phyloP scores from a whole-genome alignment of 2,888 invertebrate species.

The Alviniconcha strummeri region DNA sequence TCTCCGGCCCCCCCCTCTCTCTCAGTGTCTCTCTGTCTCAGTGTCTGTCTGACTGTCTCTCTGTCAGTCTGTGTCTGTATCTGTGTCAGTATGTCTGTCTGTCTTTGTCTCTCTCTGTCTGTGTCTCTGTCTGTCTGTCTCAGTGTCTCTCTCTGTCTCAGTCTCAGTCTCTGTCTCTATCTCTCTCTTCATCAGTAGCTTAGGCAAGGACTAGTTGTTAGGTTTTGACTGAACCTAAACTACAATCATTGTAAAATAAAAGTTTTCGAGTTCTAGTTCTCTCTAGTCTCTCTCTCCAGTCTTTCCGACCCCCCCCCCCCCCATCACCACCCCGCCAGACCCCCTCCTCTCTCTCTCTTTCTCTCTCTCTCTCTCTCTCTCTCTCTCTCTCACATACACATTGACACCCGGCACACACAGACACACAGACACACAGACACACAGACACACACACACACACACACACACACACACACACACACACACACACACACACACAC shows the following conservation, averaged over 20 bases:
- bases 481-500: not conserved
- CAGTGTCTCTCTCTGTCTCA: not conserved
- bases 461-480: not conserved
- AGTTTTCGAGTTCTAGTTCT: not conserved
- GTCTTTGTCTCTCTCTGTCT: not conserved
- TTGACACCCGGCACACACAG: not conserved
- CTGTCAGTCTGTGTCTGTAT: not conserved
- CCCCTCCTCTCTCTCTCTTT: not conserved
- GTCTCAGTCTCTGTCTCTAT: not conserved
- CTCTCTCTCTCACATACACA: not conserved
- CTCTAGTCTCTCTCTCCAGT: not conserved
- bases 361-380: not conserved
- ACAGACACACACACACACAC: not conserved
- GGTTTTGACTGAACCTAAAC: not conserved
- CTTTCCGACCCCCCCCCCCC: not conserved
- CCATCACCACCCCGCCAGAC: not conserved
- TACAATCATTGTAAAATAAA: not conserved
- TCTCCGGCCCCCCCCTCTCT: too few relatives aligned
- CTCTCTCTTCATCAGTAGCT: not conserved
- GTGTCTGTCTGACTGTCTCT: too few relatives aligned
- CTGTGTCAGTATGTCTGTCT: not conserved
- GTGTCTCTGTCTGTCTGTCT: not conserved
- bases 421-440: not conserved
- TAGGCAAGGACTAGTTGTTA: too few relatives aligned
- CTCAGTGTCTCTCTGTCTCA: not conserved